Conservation (phyloP, 1,140 invertebrate species). For the Lasioglossum baleicum region DNA sequence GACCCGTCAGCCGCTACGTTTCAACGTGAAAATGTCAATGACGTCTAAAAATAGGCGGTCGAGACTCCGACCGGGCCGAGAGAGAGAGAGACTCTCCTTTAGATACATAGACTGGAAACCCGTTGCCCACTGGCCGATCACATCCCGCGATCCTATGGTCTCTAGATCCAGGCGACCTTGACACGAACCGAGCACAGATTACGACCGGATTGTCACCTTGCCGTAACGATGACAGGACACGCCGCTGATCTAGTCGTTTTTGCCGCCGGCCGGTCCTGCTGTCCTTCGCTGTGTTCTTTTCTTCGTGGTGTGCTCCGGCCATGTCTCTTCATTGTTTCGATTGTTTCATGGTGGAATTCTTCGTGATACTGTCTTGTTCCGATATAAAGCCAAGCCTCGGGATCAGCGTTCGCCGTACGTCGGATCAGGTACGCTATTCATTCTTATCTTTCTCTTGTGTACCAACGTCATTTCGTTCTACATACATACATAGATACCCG, state of each 20-base stretch:
- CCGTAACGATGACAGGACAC: slow-evolving; percentile 2
- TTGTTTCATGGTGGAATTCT: too few species aligned
- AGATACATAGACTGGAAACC: slow-evolving; percentile 47
- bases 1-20: slow-evolving; percentile 45
- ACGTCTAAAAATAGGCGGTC: slow-evolving; percentile 64
- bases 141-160: neutral
- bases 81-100: slow-evolving; percentile 10
- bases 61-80: too few species aligned
- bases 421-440: too few species aligned
- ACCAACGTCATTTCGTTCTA: too few species aligned
- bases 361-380: too few species aligned
- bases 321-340: too few species aligned
- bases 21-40: slow-evolving; percentile 65
- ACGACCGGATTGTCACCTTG: slow-evolving; percentile 5
- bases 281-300: too few species aligned
- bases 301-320: too few species aligned
- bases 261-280: neutral
- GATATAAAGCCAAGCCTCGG: too few species aligned
- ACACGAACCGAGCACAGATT: neutral
- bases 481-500: too few species aligned
- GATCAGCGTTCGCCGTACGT: too few species aligned
- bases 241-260: neutral
- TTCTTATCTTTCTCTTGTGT: too few species aligned
- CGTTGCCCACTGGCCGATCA: neutral
- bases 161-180: neutral